Evolutionary conservation across 1,140 invertebrate species (phyloP), one percentile per base, ranked within the genome.

Genomic region (Musca vetustissima): DNA sequence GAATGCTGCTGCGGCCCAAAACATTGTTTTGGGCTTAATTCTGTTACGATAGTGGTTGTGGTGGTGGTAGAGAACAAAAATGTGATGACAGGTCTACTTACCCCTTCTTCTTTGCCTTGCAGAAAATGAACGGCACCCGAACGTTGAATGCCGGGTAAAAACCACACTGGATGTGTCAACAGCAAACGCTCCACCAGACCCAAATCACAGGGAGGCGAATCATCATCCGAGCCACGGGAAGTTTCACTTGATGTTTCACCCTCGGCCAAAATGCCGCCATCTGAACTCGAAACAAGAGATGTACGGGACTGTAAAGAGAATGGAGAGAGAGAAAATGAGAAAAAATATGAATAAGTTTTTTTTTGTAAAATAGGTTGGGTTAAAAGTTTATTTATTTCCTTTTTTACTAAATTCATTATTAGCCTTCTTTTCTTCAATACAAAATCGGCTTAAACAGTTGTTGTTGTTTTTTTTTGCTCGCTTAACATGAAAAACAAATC

Each of bases 131-230:
- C 93, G 32, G 94, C 94, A 0, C 94, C 95, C 64, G 93, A 92
- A 64, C 96, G 87, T 76, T 96, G 94, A 21, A 97, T 93, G n/a
- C 93, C 93, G 1, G 95, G 92, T 43, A 98, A 86, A 83, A 95
- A 97, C 96, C 96, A 98, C 72, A 98, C 94, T 17, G 95, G 93
- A 85, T 97, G 94, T 28, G 93, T 94, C 59, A 94, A 88, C 73
- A 95, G 91, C 67, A 98, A 88, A 50, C 95, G 86, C 83, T 98
- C 95, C 73, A 95, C 84, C 61, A 95, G 83, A 15, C 91, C 90
- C 75, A 96, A 92, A 83, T 92, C 91, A 82, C 92, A 94, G 59
- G 91, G 86, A 64, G 86, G 81, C 36, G 57, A 61, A 50, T 76
- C 79, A 69, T 82, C 76, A 69, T 82, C 79, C 57, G 75, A 79